Evolutionary conservation across 2,888 invertebrate genomes (phyloP), one percentile per base, ranked within the genome.

Genomic region (Argynnis bischoffii): DNA sequence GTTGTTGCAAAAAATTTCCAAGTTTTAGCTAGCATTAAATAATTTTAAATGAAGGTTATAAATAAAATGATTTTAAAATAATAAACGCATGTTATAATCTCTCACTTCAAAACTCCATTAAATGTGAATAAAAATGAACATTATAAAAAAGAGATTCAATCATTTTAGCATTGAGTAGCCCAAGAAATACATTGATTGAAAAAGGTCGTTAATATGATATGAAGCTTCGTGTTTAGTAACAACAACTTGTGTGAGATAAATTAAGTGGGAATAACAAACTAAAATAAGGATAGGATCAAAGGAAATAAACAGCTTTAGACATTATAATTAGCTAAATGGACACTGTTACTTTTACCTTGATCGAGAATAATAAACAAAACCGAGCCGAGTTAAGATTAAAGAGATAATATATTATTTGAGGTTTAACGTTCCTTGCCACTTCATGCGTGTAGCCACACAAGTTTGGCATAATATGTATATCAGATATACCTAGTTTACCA

Each of bases 211-310:
- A 48, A 67, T 31, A 35, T 54, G 48, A 54, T 67, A 67, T 35
- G 59, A 47, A 21, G 48, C 61, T 26, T 46, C 55, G 18, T 55
- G 55, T 61, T 61, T 55, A 35, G 35, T 41, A 50, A 48, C 41
- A 11, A 41, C 53, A 57, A 59, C 47, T 26, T 35, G n/a, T 63
- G 21, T 63, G 21, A 51, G 14, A 15, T 63, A 53, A 64, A 63
- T 67, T 57, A 67, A 54, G 48, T 67, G 64, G 63, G 48, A 67
- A 67, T 57, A 31, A 47, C 16, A 46, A 66, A 66, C 47, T n/a
- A 47, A 55, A 55, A 48, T 66, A 60, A 54, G 54, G 31, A 15
- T 59, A 55, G 47, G 53, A 54, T 57, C 63, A 67, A 59, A 67
- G 31, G 59, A 67, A 64, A 67, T 64, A 47, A 47, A 47, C 47